Evolutionary conservation across 1,140 invertebrate species (phyloP), one percentile per base, ranked within the genome.

Genomic region (Cherax quadricarinatus): DNA sequence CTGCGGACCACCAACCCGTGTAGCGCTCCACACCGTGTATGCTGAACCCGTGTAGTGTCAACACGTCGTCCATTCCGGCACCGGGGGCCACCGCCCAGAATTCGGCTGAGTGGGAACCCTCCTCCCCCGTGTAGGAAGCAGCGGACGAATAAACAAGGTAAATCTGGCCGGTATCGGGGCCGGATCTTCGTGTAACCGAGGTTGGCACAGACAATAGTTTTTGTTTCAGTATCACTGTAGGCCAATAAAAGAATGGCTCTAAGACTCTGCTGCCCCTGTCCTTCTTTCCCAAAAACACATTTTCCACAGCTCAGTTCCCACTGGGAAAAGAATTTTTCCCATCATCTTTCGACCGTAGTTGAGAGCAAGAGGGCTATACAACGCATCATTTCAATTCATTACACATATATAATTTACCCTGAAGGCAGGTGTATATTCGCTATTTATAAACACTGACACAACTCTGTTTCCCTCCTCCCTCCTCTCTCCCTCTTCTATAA

Each of bases 191-290:
- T 73, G 30, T 73, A 89, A 83, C 60, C 80, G 88, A 73, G 88
- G 88, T 62, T 24, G 21, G 57, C 21, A 18, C 9, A 73, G 66
- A 89, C 80, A 89, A 89, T 73, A 24, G 88, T 84, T 84, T 87
- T 89, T 89, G 80, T 89, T 73, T 89, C 88, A 84, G 88, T 57
- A 62, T n/a, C 88, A 84, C 80, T 78, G 57, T 84, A 89, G 80
- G 79, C 88, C 88, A 89, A 89, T 89, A 89, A 89, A 87, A 89
- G 80, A 51, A 83, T 83, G 79, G 79, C 80, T 89, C 79, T 84
- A 73, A 75, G 66, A 73, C 86, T 84, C 82, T 41, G 48, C 48
- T 57, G 85, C 73, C 73, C 70, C 70, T 78, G 41, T 66, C 85
- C 62, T 66, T 4, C 62, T 18, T 5, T 10, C 7, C 49, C 21